Evolutionary conservation across 2,113 vertebrate species (phyloP).

Genomic region (Leptobrachium ailaonicum): DNA sequence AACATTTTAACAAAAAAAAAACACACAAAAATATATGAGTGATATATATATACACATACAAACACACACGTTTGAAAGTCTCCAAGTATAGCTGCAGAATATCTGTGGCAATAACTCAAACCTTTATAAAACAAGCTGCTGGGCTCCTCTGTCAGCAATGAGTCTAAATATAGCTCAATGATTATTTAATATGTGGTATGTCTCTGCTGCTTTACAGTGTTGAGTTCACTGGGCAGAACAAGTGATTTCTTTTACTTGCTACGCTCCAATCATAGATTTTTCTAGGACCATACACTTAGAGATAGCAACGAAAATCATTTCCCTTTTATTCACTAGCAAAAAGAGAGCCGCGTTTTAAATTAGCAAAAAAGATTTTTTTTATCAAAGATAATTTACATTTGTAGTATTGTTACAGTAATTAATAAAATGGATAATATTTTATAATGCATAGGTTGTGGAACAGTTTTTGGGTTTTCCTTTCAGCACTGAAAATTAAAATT

Average conservation of each 20-base stretch:
- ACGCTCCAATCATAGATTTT: conserved; percentile 28
- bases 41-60: too few species aligned
- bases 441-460: too few species aligned
- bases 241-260: conserved; percentile 35
- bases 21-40: too few species aligned
- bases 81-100: not conserved
- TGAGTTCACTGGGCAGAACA: conserved; percentile 13
- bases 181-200: conserved; percentile 43
- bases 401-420: too few species aligned
- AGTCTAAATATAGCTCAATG: conserved; percentile 33
- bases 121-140: conserved; percentile 14
- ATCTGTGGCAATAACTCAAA: conserved; percentile 16
- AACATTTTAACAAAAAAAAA: not conserved
- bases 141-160: conserved; percentile 22
- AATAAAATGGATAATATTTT: too few species aligned
- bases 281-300: conserved; percentile 1
- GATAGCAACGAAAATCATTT: not conserved
- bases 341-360: too few species aligned
- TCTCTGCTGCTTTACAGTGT: conserved; percentile 23
- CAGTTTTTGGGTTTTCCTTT: too few species aligned
- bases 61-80: too few species aligned
- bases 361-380: too few species aligned
- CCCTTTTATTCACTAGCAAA: too few species aligned
- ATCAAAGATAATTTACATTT: too few species aligned
- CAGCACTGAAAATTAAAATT: too few species aligned